Percentiles rank a stretch among this genome's conserved stretches.
Conservation (phyloP, 2,888 invertebrate genomes). For the Vanessa cardui region DNA sequence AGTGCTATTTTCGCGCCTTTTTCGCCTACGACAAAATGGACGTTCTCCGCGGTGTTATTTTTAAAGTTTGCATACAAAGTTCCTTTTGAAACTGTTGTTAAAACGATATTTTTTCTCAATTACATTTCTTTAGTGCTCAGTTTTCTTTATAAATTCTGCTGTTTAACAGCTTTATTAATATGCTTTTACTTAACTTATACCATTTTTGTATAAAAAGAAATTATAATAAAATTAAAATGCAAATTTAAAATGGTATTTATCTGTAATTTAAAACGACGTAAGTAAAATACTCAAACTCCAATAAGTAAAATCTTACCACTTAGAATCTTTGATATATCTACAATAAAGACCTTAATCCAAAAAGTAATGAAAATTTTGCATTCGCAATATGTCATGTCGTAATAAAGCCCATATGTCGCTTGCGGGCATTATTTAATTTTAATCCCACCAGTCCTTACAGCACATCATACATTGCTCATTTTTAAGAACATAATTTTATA, state of each 20-base stretch:
- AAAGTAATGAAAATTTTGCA: constrained; percentile 26
- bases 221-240: not conserved
- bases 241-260: not conserved
- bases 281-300: not conserved
- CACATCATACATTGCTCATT: constrained; percentile 28
- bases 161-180: not conserved
- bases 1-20: constrained; percentile 57
- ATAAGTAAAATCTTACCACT: constrained; percentile 2
- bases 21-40: constrained; percentile 42
- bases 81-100: constrained; percentile 31
- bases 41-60: constrained; percentile 39
- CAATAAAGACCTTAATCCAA: constrained; percentile 23
- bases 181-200: not conserved
- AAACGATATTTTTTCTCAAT: constrained; percentile 10
- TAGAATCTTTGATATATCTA: too few relatives aligned
- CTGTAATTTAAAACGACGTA: not conserved
- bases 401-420: constrained; percentile 17
- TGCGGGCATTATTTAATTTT: not conserved
- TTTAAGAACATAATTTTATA: constrained; percentile 18
- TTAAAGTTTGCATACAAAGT: constrained; percentile 36
- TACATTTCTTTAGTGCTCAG: not conserved
- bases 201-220: not conserved
- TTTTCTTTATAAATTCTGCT: constrained; percentile 2
- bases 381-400: constrained; percentile 31
- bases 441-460: not conserved